Conservation (phyloP, 2,113 vertebrate genomes). For the Hippocampus mohnikei region DNA sequence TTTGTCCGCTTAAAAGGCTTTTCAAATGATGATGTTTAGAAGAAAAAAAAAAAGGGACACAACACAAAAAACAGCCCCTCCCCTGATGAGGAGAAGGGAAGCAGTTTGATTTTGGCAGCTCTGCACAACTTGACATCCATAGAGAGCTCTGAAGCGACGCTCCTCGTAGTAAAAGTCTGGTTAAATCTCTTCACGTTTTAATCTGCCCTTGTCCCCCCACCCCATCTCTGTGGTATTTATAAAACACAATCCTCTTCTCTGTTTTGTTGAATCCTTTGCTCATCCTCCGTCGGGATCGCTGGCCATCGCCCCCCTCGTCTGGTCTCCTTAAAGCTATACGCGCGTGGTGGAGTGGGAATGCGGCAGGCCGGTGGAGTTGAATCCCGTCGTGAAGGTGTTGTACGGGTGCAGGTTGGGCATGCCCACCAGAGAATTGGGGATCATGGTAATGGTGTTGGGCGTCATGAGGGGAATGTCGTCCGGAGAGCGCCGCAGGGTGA, state of each 20-base stretch:
- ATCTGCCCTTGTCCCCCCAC: slow-evolving; percentile 51
- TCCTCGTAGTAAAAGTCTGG: slow-evolving; percentile 70
- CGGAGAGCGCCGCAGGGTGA: slow-evolving; percentile 92
- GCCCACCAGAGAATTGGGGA: slow-evolving; percentile 96
- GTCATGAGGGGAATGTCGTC: slow-evolving; percentile 99
- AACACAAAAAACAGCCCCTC: slow-evolving; percentile 65
- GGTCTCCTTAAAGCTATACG: slow-evolving; percentile 87
- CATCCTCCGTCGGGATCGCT: slow-evolving; percentile 34
- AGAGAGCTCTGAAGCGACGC: slow-evolving; percentile 66
- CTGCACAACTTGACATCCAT: slow-evolving; percentile 76
- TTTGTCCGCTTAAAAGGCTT: slow-evolving; percentile 77
- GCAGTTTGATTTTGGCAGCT: slow-evolving; percentile 79
- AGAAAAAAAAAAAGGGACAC: slow-evolving; percentile 55
- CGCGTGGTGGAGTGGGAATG: slow-evolving; percentile 99
- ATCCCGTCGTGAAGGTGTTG: slow-evolving; percentile 95
- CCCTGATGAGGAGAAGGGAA: slow-evolving; percentile 56
- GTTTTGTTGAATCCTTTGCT: slow-evolving; percentile 37
- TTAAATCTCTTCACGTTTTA: slow-evolving; percentile 68
- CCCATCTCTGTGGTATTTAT: slow-evolving; percentile 67
- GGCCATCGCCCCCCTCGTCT: slow-evolving; percentile 32
- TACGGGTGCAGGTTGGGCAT: slow-evolving; percentile 97
- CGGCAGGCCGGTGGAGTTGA: slow-evolving; percentile 95
- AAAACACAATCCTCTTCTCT: slow-evolving; percentile 70
- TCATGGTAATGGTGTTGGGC: slow-evolving; percentile 99
- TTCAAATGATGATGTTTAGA: slow-evolving; percentile 74